These are phyloP conservation scores for Apostichopus japonicus DNA, from an alignment of 35 echinoderm and acorn worm species.

Conservation along the genomic window DNA sequence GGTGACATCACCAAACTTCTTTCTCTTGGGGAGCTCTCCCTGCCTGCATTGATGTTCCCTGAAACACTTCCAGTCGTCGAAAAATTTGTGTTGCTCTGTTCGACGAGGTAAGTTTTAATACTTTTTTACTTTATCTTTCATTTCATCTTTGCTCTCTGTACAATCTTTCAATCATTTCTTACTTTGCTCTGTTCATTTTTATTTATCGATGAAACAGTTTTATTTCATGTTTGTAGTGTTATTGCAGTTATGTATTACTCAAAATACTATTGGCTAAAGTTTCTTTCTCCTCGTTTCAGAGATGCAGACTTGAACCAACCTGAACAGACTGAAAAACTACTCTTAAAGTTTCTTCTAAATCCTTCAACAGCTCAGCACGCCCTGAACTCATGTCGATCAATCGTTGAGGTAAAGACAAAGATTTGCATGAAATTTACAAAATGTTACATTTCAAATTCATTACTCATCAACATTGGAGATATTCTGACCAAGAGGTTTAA, in stretches of 20 bases:
- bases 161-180: not conserved
- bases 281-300: not conserved
- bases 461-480: too few species aligned
- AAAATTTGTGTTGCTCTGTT: constrained; percentile 28
- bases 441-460: too few species aligned
- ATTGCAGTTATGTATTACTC: too few species aligned
- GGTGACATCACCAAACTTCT: constrained; percentile 7
- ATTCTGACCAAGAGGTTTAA: too few species aligned
- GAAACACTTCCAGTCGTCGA: constrained; percentile 24
- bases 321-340: not conserved
- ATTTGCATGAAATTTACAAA: too few species aligned
- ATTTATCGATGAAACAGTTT: too few species aligned
- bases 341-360: not conserved
- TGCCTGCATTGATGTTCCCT: not conserved
- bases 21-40: not conserved
- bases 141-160: not conserved
- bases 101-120: not conserved
- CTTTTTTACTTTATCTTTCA: not conserved
- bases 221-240: too few species aligned
- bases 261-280: not conserved
- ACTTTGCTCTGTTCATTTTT: too few species aligned
- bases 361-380: not conserved
- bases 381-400: not conserved
- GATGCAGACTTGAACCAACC: not conserved
- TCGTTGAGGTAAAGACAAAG: constrained; percentile 21